Base-by-base conservation (phyloP, 2,113 vertebrate species). In the Clinocottus analis region DNA sequence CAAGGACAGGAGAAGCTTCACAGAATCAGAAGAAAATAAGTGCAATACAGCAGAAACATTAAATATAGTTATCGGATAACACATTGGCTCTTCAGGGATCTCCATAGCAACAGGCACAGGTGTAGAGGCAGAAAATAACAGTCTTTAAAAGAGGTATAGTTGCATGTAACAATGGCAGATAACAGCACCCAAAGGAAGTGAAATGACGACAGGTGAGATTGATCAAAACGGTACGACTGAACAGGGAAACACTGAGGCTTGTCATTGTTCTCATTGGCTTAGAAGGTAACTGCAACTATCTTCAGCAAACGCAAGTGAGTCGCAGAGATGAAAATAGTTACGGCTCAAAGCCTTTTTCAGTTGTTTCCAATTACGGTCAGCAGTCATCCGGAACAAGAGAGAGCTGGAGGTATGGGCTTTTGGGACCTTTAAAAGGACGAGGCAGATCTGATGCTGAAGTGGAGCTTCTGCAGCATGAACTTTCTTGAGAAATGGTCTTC, bases 331-430 rank as follows among this genome's bases (percentile, higher is more conserved):
- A 75, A 86, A 81, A 83, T 69, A 77, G 79, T 88, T 89, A 77
- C 77, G 77, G 72, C 69, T 87, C 84, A 85, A 68, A 87, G 82
- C 31, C 33, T 82, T 85, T 86, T 87, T 75, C 73, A 75, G 71
- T 85, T 82, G 73, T 81, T 85, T 77, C 78, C 85, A 90, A 86
- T 91, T 87, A 85, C 76, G 82, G 76, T 72, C 76, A 62, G 83
- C 86, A 84, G 75, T 80, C 78, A 87, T 79, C 78, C 87, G 86
- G 84, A 89, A 90, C 88, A 72, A 82, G 75, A 75, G 67, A 55
- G 76, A 80, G 61, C 61, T 65, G 71, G 66, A 77, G 71, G 76
- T 75, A 3, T 14, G 7, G 76, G 62, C 64, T 71, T 63, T 21
- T 53, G 63, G 65, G 61, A 80, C 79, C 69, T 79, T 82, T 66